These are phyloP conservation scores for Saguinus imperator DNA, from an alignment of 2,113 vertebrate species.

Conservation along the genomic window DNA sequence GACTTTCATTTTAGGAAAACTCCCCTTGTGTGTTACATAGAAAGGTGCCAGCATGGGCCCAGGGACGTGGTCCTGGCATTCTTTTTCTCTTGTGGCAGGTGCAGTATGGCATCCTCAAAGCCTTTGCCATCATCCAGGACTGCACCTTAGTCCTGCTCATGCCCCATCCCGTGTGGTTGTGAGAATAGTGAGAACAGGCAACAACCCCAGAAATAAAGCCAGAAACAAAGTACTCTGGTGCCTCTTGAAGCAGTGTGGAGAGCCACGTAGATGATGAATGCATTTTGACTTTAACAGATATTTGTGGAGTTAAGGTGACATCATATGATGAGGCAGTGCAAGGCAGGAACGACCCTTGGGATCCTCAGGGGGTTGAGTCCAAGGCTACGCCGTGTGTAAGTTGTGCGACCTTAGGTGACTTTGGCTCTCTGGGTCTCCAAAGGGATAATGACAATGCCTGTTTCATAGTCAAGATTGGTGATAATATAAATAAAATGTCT, in stretches of 20 bases:
- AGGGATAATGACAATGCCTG: rapidly evolving
- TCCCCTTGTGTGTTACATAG: not conserved
- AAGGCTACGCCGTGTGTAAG: too few relatives aligned
- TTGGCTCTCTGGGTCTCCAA: not conserved
- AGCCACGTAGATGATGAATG: not conserved
- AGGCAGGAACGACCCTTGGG: not conserved
- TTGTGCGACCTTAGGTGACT: not conserved
- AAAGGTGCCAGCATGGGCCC: not conserved
- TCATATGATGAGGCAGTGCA: rapidly evolving
- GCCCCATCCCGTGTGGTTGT: not conserved
- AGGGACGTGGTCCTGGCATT: not conserved
- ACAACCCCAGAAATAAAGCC: too few relatives aligned
- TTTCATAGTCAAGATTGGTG: not conserved
- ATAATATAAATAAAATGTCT: rapidly evolving
- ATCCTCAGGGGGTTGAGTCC: not conserved
- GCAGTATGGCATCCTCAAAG: not conserved
- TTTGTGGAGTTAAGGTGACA: not conserved
- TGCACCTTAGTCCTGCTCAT: too few relatives aligned
- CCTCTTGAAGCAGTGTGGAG: not conserved
- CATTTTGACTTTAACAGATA: not conserved
- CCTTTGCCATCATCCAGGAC: not conserved
- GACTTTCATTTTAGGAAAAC: not conserved
- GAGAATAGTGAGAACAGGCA: not conserved
- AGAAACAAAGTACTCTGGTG: not conserved
- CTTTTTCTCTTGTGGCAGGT: not conserved